Evolutionary conservation across 2,888 invertebrate species (phyloP).

Genomic region (Calameuta pallipes): DNA sequence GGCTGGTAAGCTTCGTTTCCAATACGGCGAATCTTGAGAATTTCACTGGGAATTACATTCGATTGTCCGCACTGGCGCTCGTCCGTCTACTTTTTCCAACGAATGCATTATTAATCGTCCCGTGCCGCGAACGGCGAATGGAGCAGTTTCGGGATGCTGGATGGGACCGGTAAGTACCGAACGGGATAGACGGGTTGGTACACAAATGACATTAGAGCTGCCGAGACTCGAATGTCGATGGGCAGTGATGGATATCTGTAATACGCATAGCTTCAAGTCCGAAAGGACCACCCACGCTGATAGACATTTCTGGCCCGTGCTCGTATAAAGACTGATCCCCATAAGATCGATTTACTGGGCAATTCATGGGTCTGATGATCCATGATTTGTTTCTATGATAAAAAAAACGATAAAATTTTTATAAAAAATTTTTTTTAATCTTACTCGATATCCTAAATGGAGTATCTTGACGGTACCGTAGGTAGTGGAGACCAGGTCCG

Average conservation of each 20-base stretch:
- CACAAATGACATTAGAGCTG: constrained; percentile 7
- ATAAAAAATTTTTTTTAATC: not conserved
- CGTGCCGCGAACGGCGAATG: not conserved
- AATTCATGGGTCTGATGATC: not conserved
- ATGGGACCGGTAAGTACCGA: not conserved
- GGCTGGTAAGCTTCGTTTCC: not conserved
- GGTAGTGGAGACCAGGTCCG: not conserved
- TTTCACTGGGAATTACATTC: not conserved
- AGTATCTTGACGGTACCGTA: not conserved
- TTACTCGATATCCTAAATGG: too few species aligned
- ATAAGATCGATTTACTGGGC: not conserved
- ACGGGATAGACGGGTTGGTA: not conserved
- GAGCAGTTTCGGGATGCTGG: not conserved
- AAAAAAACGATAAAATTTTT: not conserved
- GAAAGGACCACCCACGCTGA: constrained; percentile 6
- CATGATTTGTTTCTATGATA: not conserved
- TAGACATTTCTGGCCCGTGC: not conserved
- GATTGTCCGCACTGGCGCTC: not conserved
- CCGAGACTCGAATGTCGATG: constrained; percentile 1
- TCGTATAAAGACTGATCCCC: not conserved
- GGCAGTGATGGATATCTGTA: constrained; percentile 9
- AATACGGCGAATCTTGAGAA: constrained; percentile 3
- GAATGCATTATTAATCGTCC: not conserved
- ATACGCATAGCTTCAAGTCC: not conserved
- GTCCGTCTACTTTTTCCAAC: constrained; percentile 4